phyloP scores from a whole-genome alignment of 2,888 invertebrate species.

The Athetis lepigone region DNA sequence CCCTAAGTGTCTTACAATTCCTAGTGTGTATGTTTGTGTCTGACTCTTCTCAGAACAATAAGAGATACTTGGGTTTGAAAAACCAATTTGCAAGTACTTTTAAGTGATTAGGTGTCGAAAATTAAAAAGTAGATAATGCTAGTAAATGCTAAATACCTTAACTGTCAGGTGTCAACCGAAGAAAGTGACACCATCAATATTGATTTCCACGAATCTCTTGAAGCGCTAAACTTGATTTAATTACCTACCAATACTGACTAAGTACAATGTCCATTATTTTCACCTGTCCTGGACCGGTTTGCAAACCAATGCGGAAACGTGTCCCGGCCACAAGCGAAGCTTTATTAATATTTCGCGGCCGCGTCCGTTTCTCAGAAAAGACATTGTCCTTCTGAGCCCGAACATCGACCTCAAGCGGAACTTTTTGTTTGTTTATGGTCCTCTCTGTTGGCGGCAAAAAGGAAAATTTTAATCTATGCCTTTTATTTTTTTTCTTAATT shows the following conservation, averaged over 20 bases:
- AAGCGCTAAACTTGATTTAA: constrained; percentile 11
- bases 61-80: too few species aligned
- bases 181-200: background rate
- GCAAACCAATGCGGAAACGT: constrained; percentile 73
- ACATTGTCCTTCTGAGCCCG: constrained; percentile 81
- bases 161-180: too few species aligned
- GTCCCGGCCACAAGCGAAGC: constrained; percentile 62
- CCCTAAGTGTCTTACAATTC: too few species aligned
- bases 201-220: background rate
- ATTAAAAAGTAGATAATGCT: too few species aligned
- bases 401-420: constrained; percentile 75
- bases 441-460: constrained; percentile 50
- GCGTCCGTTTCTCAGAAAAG: constrained; percentile 82
- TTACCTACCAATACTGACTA: constrained; percentile 20
- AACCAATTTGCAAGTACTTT: too few species aligned
- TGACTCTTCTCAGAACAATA: too few species aligned
- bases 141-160: too few species aligned
- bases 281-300: constrained; percentile 51
- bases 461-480: constrained; percentile 61
- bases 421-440: constrained; percentile 77
- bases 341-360: constrained; percentile 80
- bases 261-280: constrained; percentile 47
- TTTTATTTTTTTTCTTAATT: constrained; percentile 22
- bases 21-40: too few species aligned
- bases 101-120: too few species aligned